A percentile compares a stretch with the other conserved stretches of the same genome.
Conservation (phyloP, 2,797 vertebrate genomes). For the Bovichtus variegatus region DNA sequence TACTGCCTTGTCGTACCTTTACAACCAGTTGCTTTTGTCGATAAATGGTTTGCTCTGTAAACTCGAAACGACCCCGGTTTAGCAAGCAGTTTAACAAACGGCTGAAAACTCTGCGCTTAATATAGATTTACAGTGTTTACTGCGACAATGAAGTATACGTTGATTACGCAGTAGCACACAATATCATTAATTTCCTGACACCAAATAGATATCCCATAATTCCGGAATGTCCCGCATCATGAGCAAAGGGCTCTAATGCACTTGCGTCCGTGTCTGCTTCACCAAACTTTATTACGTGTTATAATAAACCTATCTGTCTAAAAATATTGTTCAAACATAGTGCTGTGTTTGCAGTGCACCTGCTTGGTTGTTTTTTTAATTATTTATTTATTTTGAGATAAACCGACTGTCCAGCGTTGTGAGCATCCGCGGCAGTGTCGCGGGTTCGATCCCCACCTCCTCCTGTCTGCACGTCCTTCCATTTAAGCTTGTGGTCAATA, state of each 20-base stretch:
- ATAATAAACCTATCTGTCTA: accelerated
- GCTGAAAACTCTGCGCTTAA: neutral
- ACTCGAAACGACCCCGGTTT: neutral
- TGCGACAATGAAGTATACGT: neutral
- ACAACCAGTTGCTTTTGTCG: neutral
- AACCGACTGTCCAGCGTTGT: neutral
- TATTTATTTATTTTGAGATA: no score
- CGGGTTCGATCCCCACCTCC: neutral
- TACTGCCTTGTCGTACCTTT: neutral
- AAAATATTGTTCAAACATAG: neutral
- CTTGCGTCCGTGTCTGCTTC: conserved; percentile 5
- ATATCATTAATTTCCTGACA: neutral
- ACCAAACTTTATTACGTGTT: neutral
- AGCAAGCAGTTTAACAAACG: neutral
- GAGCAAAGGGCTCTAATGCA: neutral
- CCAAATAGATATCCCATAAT: no score
- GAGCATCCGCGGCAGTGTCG: neutral
- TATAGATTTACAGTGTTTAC: neutral
- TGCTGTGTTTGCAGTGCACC: neutral
- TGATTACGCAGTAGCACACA: conserved; percentile 4
- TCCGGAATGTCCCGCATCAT: conserved; percentile 20
- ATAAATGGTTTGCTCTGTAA: neutral
- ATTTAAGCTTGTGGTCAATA: neutral
- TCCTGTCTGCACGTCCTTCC: neutral
- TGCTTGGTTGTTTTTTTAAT: no score